Conservation (phyloP, 1,140 invertebrate genomes). For the Cephus cinctus region DNA sequence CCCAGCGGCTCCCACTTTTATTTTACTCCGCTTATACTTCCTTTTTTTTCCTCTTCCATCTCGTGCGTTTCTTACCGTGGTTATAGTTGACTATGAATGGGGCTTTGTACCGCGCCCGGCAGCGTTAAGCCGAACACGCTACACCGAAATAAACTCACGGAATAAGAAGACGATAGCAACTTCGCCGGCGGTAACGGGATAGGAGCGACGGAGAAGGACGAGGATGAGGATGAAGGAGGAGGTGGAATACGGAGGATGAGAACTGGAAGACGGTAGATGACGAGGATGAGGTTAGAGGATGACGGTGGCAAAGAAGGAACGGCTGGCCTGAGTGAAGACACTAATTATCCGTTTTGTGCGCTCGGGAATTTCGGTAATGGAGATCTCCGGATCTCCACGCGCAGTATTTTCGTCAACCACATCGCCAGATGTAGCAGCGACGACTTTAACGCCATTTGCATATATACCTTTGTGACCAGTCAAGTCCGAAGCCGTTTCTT, state of each 20-base stretch:
- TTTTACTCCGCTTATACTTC: slow-evolving; percentile 4
- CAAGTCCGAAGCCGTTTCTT: too few relatives aligned
- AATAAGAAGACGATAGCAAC: slow-evolving; percentile 13
- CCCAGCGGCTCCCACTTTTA: slow-evolving; percentile 21
- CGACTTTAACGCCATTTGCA: too few relatives aligned
- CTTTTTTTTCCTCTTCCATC: slow-evolving; percentile 3
- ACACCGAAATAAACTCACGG: slow-evolving; percentile 31
- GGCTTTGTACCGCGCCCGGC: slow-evolving; percentile 31
- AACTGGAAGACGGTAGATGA: background rate
- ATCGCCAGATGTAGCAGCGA: slow-evolving; percentile 1
- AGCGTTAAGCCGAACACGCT: slow-evolving; percentile 13
- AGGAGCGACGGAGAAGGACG: background rate
- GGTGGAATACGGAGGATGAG: slow-evolving; percentile 2
- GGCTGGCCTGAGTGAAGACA: slow-evolving; percentile 13
- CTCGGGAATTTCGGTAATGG: slow-evolving; percentile 22
- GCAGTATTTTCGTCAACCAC: slow-evolving; percentile 6
- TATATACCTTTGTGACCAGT: too few relatives aligned
- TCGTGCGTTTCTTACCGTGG: slow-evolving; percentile 14
- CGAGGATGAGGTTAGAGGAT: slow-evolving; percentile 1
- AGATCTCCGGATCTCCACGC: slow-evolving; percentile 17
- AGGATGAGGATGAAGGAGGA: slow-evolving; percentile 9
- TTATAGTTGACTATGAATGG: slow-evolving; percentile 38
- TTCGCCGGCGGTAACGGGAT: background rate
- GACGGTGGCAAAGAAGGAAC: background rate
- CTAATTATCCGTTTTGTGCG: slow-evolving; percentile 24